phyloP scores from a whole-genome alignment of 92 coral and sea anemone species.

The Porites lobata region DNA sequence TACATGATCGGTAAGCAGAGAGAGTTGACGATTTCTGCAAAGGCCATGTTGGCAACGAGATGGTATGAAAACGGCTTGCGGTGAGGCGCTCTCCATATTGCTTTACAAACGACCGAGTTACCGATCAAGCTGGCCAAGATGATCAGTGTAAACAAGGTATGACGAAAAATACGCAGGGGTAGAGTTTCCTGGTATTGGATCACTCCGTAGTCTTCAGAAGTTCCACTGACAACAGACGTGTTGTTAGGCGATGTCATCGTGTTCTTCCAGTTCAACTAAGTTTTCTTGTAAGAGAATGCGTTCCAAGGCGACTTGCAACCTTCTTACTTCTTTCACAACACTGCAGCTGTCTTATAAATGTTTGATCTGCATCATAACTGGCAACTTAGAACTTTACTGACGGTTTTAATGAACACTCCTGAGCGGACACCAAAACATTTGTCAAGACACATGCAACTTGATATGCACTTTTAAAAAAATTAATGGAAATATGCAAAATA shows the following conservation, averaged over 20 bases:
- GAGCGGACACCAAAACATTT: too few species aligned
- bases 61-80: slow-evolving; percentile 70
- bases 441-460: too few species aligned
- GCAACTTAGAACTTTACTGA: too few species aligned
- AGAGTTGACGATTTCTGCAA: slow-evolving; percentile 61
- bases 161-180: slow-evolving; percentile 42
- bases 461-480: too few species aligned
- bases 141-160: slow-evolving; percentile 41
- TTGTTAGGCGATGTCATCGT: background rate
- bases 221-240: background rate
- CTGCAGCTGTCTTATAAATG: too few species aligned
- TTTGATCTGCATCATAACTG: too few species aligned
- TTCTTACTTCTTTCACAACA: too few species aligned
- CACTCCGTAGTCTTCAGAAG: background rate
- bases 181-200: slow-evolving; percentile 41
- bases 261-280: background rate
- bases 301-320: background rate
- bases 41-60: slow-evolving; percentile 70
- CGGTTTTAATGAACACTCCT: too few species aligned
- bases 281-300: background rate
- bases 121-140: slow-evolving; percentile 60
- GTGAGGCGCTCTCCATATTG: slow-evolving; percentile 31
- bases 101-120: slow-evolving; percentile 58
- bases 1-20: slow-evolving; percentile 51
- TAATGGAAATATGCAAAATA: too few species aligned